These are phyloP conservation scores for Cerceris rybyensis DNA, from an alignment of 2,888 invertebrate genomes.

Conservation along the genomic window DNA sequence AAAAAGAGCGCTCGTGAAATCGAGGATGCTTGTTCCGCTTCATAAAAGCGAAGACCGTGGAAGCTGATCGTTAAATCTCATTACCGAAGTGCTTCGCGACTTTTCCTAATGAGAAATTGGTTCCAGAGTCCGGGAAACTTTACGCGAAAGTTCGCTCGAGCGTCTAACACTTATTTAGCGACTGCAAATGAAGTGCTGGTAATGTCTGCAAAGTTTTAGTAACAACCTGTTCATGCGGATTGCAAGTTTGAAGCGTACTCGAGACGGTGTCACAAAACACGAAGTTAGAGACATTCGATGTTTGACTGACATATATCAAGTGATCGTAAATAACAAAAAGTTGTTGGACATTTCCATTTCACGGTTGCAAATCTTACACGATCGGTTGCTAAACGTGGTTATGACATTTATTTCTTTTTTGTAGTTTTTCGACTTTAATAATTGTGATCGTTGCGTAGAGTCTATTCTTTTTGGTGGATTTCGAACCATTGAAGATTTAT, in stretches of 20 bases:
- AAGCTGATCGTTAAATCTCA: neutral
- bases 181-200: slow-evolving; percentile 19
- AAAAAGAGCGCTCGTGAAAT: neutral
- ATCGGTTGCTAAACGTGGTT: too few species aligned
- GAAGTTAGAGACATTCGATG: neutral
- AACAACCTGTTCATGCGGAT: slow-evolving; percentile 10
- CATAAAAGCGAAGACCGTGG: neutral
- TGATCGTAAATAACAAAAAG: neutral
- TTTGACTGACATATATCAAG: slow-evolving; percentile 1
- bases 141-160: slow-evolving; percentile 15
- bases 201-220: slow-evolving; percentile 19
- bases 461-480: too few species aligned
- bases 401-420: too few species aligned
- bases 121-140: neutral
- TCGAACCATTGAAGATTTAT: too few species aligned
- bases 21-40: neutral
- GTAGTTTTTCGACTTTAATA: too few species aligned
- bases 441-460: too few species aligned
- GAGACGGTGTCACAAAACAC: slow-evolving; percentile 9
- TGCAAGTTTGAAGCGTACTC: neutral
- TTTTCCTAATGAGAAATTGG: slow-evolving; percentile 21
- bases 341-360: too few species aligned
- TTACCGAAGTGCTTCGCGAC: slow-evolving; percentile 7
- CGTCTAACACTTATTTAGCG: slow-evolving; percentile 25
- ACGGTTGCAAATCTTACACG: too few species aligned